Conservation (phyloP, 2,113 vertebrate genomes). For the Amphiprion ocellaris region DNA sequence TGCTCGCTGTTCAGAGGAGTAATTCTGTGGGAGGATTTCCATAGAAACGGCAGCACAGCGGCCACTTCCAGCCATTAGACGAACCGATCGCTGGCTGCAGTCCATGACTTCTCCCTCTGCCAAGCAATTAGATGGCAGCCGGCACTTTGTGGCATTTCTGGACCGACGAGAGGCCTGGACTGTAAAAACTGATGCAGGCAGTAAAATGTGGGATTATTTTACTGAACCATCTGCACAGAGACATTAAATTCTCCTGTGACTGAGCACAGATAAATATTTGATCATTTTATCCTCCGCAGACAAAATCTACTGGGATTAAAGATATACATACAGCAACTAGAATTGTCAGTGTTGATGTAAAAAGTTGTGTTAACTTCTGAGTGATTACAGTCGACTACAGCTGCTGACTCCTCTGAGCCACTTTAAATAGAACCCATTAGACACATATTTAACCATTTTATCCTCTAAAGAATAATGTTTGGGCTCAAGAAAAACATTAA, state of each 20-base stretch:
- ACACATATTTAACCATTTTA: too few relatives aligned
- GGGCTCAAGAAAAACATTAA: too few relatives aligned
- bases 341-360: too few relatives aligned
- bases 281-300: too few relatives aligned
- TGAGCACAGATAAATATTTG: too few relatives aligned
- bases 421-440: too few relatives aligned
- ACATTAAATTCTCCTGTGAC: neutral
- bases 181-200: slow-evolving; percentile 46
- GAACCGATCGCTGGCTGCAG: slow-evolving; percentile 23
- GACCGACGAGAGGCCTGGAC: neutral
- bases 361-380: too few relatives aligned
- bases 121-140: slow-evolving; percentile 41
- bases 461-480: too few relatives aligned
- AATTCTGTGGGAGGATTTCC: slow-evolving; percentile 55
- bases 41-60: slow-evolving; percentile 55
- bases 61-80: slow-evolving; percentile 7
- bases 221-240: slow-evolving; percentile 41
- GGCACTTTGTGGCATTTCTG: slow-evolving; percentile 26
- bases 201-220: slow-evolving; percentile 8
- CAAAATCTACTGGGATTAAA: too few relatives aligned
- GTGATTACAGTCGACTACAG: too few relatives aligned
- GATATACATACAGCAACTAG: too few relatives aligned
- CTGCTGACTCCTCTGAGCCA: too few relatives aligned
- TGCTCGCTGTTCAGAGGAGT: slow-evolving; percentile 18
- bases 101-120: slow-evolving; percentile 15